Evolutionary conservation across 2,113 vertebrate species (phyloP), one percentile per base, ranked within the genome.

Genomic region (Malurus alboscapulatus): DNA sequence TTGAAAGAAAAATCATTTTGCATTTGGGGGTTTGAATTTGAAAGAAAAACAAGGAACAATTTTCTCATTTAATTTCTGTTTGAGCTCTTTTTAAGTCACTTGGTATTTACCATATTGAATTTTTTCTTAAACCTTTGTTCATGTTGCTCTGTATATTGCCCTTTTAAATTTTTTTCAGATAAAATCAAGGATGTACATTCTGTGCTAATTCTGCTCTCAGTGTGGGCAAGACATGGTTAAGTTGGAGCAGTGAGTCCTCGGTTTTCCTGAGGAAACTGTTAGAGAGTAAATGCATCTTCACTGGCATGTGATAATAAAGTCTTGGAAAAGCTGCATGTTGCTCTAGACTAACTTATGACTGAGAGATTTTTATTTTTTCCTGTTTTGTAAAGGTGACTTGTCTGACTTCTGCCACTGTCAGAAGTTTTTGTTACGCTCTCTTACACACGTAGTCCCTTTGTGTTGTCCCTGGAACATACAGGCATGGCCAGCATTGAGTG

Each of bases 371-470:
- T 54, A 6, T 27, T 29, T 84, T 77, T 32, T 50, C 27, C 53
- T 19, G 1, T 72, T 54, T 62, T 67, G 20, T 58, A 21, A 51
- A 81, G 68, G 72, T 92, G 80, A 62, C 59, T 51, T 74, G 55
- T 84, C 29, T 84, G 93, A 81, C 29, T 74, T 38, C 1, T 38
- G 59, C 65, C n/a, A 4, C 38, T 40, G 81, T 58, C 38, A 58
- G 44, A 58, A 72, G 40, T 5, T 38, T 30, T 80, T 68, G 44
- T 47, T 2, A 0, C 29, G 71, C 75, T 54, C 58, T 7, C 0
- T 3, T 48, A 1, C 5, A 0, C 4, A 4, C 2, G 0, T 0
- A 17, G 61, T 5, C 57, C 14, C 17, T 3, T 22, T 11, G 53
- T 42, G 3, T 7, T 78, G 55, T 78, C 73, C 51, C 71, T 50